phyloP scores from a whole-genome alignment of 2,113 vertebrate species.

The Circaetus gallicus region DNA sequence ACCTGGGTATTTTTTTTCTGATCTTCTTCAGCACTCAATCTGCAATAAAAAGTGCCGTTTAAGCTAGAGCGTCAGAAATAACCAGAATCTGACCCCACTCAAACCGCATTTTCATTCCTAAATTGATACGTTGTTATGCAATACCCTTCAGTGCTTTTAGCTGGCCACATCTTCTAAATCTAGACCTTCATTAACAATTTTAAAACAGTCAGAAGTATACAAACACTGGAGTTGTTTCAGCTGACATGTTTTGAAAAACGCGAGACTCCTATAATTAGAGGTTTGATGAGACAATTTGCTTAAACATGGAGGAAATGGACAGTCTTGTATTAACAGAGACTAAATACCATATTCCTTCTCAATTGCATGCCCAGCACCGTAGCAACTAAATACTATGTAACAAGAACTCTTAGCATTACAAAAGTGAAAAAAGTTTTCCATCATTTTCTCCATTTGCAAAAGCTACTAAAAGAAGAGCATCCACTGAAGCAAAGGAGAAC shows the following conservation, averaged over 20 bases:
- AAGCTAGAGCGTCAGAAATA: constrained; percentile 9
- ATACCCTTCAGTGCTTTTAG: not conserved
- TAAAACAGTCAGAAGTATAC: not conserved
- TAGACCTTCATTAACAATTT: not conserved
- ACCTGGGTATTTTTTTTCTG: not conserved
- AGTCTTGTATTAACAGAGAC: not conserved
- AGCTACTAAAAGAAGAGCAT: not conserved
- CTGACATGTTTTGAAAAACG: fast-evolving
- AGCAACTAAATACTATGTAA: not conserved
- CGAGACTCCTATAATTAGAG: not conserved
- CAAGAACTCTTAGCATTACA: not conserved
- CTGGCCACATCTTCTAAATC: not conserved
- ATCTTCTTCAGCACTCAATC: not conserved
- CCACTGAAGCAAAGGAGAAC: not conserved
- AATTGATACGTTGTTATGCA: not conserved
- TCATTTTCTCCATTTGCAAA: not conserved
- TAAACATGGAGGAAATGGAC: not conserved
- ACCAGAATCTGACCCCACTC: constrained; percentile 15
- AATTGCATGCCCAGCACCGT: fast-evolving
- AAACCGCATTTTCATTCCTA: not conserved
- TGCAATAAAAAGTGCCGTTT: not conserved
- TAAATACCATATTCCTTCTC: not conserved
- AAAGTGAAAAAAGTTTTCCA: not conserved
- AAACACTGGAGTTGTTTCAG: not conserved
- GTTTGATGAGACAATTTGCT: not conserved